These are phyloP conservation scores for Alaudala cheleensis DNA, from an alignment of 2,113 vertebrate species.

Conservation along the genomic window DNA sequence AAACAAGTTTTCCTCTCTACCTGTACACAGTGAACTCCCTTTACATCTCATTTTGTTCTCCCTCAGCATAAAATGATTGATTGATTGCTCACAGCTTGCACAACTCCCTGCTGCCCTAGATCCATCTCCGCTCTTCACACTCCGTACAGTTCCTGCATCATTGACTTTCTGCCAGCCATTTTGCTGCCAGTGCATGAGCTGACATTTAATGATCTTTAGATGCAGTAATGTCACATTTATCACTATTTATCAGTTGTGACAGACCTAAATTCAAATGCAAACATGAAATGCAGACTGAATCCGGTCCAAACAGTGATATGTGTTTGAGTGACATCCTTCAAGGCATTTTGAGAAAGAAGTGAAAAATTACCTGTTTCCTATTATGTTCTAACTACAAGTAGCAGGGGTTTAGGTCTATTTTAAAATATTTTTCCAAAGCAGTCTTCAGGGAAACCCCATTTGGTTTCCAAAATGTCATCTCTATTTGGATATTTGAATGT, in stretches of 20 bases:
- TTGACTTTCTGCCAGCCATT: constrained; percentile 89
- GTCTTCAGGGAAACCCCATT: background rate
- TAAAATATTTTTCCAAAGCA: background rate
- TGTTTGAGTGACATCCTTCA: constrained; percentile 65
- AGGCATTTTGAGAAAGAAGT: background rate
- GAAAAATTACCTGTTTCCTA: constrained; percentile 38
- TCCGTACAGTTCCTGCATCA: constrained; percentile 67
- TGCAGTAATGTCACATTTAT: constrained; percentile 84
- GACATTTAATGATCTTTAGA: constrained; percentile 92
- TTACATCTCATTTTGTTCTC: constrained; percentile 66
- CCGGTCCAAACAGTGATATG: constrained; percentile 46
- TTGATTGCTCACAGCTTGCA: constrained; percentile 72
- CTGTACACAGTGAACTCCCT: constrained; percentile 23
- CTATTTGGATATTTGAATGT: background rate
- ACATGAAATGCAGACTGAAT: constrained; percentile 68
- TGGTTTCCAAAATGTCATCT: background rate
- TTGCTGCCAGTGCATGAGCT: constrained; percentile 80
- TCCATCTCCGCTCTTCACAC: constrained; percentile 48
- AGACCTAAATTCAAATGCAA: constrained; percentile 76
- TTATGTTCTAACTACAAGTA: background rate
- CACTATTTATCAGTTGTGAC: constrained; percentile 79
- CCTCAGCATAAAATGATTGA: constrained; percentile 70
- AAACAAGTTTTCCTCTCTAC: constrained; percentile 34
- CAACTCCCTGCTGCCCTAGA: constrained; percentile 58
- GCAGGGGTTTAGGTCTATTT: background rate